Conservation (phyloP, 1,140 invertebrate species). For the Drosophila ercepeae region DNA sequence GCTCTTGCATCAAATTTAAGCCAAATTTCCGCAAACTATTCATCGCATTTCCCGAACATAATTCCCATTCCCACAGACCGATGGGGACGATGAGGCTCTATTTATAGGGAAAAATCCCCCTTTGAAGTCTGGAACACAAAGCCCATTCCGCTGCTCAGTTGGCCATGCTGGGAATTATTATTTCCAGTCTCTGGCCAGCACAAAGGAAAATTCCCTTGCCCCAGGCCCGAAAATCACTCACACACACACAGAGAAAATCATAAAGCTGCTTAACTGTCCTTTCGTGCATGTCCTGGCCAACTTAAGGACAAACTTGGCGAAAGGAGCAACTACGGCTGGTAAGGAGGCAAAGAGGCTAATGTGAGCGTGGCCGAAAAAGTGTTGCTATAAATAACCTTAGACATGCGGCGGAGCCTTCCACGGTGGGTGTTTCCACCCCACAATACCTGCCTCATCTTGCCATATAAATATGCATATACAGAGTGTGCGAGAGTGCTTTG, state of each 20-base stretch:
- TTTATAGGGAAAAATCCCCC: conserved; percentile 38
- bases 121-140: conserved; percentile 37
- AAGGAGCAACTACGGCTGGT: conserved; percentile 38
- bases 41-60: conserved; percentile 28
- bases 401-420: conserved; percentile 42
- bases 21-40: conserved; percentile 42
- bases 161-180: conserved; percentile 47
- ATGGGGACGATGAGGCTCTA: neutral
- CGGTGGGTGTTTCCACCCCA: conserved; percentile 6
- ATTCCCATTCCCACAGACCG: conserved; percentile 28
- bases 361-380: conserved; percentile 64
- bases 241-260: conserved; percentile 43
- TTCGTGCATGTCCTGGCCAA: conserved; percentile 51
- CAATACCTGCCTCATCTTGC: conserved; percentile 12
- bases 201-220: conserved; percentile 55
- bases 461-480: conserved; percentile 38
- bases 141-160: conserved; percentile 32
- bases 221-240: conserved; percentile 8
- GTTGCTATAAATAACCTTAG: conserved; percentile 76
- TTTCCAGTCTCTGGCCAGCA: conserved; percentile 32
- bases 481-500: conserved; percentile 23
- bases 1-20: conserved; percentile 39
- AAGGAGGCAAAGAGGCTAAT: conserved; percentile 47
- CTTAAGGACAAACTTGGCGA: conserved; percentile 59
- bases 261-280: conserved; percentile 67